A percentile compares a stretch with the other conserved stretches of the same genome.
phyloP scores from a whole-genome alignment of 2,888 invertebrate species.

The Hemithea aestivaria region DNA sequence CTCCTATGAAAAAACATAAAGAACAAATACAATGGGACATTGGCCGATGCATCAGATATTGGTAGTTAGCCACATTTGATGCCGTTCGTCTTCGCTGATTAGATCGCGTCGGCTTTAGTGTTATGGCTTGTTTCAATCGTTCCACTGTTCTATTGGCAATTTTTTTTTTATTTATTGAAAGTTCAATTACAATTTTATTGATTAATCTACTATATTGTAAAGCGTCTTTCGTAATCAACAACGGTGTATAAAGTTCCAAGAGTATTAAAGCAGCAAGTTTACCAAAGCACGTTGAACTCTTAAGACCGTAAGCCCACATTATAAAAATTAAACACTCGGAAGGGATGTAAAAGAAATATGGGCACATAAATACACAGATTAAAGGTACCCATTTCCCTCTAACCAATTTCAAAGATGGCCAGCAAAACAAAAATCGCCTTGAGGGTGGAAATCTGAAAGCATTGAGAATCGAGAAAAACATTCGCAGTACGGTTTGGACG shows the following conservation, averaged over 20 bases:
- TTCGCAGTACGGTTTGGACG: conserved; percentile 58
- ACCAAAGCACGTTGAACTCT: conserved; percentile 1
- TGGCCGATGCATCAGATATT: conserved; percentile 68
- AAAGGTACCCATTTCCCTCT: conserved; percentile 39
- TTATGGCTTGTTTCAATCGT: conserved; percentile 27
- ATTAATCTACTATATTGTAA: not conserved
- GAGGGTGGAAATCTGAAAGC: conserved; percentile 70
- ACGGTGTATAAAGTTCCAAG: too few relatives aligned
- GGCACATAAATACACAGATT: conserved; percentile 37
- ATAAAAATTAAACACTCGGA: conserved; percentile 3
- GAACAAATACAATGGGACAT: conserved; percentile 71
- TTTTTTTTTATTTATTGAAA: conserved; percentile 13
- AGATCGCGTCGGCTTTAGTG: conserved; percentile 37
- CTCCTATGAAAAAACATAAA: conserved; percentile 76
- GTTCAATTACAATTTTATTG: conserved; percentile 4
- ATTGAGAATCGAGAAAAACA: conserved; percentile 64
- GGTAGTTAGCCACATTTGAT: conserved; percentile 70
- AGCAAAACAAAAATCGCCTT: conserved; percentile 68
- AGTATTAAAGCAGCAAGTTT: too few relatives aligned
- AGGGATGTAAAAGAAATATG: conserved; percentile 22
- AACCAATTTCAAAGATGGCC: conserved; percentile 63
- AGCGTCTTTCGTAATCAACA: too few relatives aligned
- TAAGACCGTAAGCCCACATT: not conserved
- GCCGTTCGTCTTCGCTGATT: conserved; percentile 64
- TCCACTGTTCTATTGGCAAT: conserved; percentile 16